Percentiles rank a stretch among this genome's conserved stretches.
Evolutionary conservation across 2,113 vertebrate species (phyloP).

Genomic region (Oryzias melastigma): DNA sequence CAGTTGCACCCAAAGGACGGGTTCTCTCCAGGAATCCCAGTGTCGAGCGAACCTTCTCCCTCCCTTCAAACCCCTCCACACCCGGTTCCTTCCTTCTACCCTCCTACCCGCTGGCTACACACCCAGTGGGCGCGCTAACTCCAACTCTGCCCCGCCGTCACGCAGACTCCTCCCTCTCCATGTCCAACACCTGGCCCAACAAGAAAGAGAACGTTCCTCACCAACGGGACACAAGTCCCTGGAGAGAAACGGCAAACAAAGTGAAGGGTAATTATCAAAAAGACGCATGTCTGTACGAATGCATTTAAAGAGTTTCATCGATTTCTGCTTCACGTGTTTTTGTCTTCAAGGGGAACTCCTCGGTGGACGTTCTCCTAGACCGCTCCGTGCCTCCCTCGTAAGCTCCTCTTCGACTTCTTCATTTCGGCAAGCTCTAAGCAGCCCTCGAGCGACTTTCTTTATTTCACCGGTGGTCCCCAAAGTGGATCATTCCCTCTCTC

Average conservation of each 20-base stretch:
- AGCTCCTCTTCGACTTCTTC: constrained; percentile 74
- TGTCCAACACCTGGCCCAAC: constrained; percentile 91
- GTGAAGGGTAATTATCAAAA: constrained; percentile 37
- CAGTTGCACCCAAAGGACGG: constrained; percentile 74
- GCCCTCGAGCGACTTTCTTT: constrained; percentile 68
- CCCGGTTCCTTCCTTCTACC: constrained; percentile 83
- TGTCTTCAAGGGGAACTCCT: constrained; percentile 50
- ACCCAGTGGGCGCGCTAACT: constrained; percentile 76
- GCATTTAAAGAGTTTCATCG: background rate
- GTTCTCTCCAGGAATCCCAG: constrained; percentile 72
- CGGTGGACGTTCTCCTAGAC: constrained; percentile 66
- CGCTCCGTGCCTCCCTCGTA: constrained; percentile 72
- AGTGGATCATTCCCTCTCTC: constrained; percentile 59
- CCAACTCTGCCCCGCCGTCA: constrained; percentile 69
- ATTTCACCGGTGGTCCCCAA: constrained; percentile 59
- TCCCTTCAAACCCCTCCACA: constrained; percentile 63
- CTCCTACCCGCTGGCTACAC: constrained; percentile 80
- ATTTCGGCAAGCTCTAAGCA: constrained; percentile 73
- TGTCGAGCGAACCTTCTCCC: constrained; percentile 73
- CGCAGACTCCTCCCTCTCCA: constrained; percentile 71
- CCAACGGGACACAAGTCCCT: constrained; percentile 60
- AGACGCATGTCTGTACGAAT: background rate
- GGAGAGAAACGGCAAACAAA: constrained; percentile 72
- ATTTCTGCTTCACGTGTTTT: background rate
- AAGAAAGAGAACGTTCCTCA: constrained; percentile 73